phyloP scores from a whole-genome alignment of 2,888 invertebrate genomes.

The Margaritifera margaritifera region DNA sequence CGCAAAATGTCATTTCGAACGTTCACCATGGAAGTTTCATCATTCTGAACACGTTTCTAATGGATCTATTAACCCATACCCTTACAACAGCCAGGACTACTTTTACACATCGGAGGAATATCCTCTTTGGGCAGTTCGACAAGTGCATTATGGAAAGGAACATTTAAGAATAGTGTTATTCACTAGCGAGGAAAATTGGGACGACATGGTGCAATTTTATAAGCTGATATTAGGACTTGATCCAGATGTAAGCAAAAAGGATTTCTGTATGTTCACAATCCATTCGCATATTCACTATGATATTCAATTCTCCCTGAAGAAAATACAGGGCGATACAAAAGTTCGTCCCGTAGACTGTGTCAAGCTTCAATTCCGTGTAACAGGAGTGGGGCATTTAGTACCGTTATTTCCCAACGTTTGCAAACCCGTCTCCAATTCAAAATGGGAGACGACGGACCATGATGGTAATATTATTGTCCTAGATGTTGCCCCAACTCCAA shows the following conservation, averaged over 20 bases:
- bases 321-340: constrained; percentile 44
- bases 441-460: constrained; percentile 65
- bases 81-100: constrained; percentile 62
- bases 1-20: constrained; percentile 52
- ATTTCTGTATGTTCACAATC: constrained; percentile 65
- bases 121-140: constrained; percentile 65
- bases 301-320: constrained; percentile 66
- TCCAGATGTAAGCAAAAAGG: constrained; percentile 53
- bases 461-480: constrained; percentile 64
- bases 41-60: constrained; percentile 57
- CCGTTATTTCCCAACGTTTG: constrained; percentile 66
- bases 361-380: constrained; percentile 58
- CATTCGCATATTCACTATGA: constrained; percentile 57
- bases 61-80: constrained; percentile 54
- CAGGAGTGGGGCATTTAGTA: constrained; percentile 61
- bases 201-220: constrained; percentile 64
- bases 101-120: constrained; percentile 60
- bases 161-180: constrained; percentile 61
- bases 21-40: constrained; percentile 64
- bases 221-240: constrained; percentile 56
- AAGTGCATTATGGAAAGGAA: constrained; percentile 67
- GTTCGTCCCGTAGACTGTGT: constrained; percentile 48
- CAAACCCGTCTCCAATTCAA: constrained; percentile 54
- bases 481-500: constrained; percentile 34
- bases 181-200: constrained; percentile 59